These are phyloP conservation scores for Panulirus ornatus DNA, from an alignment of 1,140 invertebrate species.

Conservation along the genomic window DNA sequence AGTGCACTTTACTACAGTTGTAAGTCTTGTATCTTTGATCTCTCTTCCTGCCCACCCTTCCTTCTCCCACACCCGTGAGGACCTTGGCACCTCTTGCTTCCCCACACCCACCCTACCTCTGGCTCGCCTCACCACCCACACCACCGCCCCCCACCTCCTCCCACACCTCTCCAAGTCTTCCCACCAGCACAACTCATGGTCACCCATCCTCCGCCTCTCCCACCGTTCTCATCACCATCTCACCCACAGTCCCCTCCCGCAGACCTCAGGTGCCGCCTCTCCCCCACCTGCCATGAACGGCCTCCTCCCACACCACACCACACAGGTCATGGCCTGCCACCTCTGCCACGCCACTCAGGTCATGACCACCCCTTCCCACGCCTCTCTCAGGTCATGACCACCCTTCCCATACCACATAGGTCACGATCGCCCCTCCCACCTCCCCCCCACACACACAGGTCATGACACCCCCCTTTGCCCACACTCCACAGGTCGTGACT, in stretches of 20 bases:
- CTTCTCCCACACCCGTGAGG: not conserved
- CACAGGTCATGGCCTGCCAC: not conserved
- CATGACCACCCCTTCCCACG: too few relatives aligned
- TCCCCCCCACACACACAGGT: too few relatives aligned
- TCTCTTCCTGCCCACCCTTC: not conserved
- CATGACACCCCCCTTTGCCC: too few relatives aligned
- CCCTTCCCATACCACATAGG: too few relatives aligned
- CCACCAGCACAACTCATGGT: not conserved
- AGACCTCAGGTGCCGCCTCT: not conserved
- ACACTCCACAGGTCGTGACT: too few relatives aligned
- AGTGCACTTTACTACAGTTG: too few relatives aligned
- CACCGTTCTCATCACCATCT: not conserved
- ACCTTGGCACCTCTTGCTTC: too few relatives aligned
- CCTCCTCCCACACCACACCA: not conserved
- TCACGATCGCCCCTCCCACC: too few relatives aligned
- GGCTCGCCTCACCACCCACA: not conserved
- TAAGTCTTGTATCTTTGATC: too few relatives aligned
- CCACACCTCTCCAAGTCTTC: not conserved
- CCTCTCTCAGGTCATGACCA: too few relatives aligned
- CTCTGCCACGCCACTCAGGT: too few relatives aligned
- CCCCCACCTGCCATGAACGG: not conserved
- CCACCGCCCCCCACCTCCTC: not conserved
- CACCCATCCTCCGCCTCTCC: not conserved
- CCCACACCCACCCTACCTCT: not conserved
- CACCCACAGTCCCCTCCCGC: not conserved